Conservation (phyloP, 2,113 vertebrate species). For the Syngnathoides biaculeatus region DNA sequence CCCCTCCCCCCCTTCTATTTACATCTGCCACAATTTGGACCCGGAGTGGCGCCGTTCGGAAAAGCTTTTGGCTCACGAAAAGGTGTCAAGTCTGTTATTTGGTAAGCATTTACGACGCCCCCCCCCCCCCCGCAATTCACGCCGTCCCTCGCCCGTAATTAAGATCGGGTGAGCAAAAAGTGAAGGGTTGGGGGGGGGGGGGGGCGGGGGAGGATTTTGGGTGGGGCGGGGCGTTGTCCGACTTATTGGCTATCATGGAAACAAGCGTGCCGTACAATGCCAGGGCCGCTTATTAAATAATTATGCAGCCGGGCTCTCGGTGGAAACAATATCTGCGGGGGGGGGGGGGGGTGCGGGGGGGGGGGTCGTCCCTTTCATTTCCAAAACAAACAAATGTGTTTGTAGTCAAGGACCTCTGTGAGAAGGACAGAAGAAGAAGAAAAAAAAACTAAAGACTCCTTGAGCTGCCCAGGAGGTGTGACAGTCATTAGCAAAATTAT, state of each 20-base stretch:
- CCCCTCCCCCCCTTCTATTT: conserved; percentile 22
- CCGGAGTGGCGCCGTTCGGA: not conserved
- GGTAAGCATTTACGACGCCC: too few species aligned
- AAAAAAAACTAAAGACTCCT: not conserved
- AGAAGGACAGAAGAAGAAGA: too few species aligned
- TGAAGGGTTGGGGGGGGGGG: too few species aligned
- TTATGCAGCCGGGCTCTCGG: not conserved
- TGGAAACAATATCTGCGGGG: conserved; percentile 1
- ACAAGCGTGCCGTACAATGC: not conserved
- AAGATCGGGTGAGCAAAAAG: not conserved
- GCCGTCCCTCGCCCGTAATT: not conserved
- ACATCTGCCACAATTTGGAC: not conserved
- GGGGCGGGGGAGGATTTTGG: too few species aligned
- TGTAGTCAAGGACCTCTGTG: not conserved
- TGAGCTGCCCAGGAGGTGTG: not conserved
- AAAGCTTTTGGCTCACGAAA: not conserved
- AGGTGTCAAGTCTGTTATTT: not conserved
- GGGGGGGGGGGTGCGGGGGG: too few species aligned
- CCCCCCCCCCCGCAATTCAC: not conserved
- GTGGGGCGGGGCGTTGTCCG: too few species aligned
- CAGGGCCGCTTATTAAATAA: not conserved
- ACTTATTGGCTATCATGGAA: not conserved
- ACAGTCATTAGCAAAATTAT: not conserved
- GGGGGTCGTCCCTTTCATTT: conserved; percentile 1
- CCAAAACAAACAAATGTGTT: conserved; percentile 2